These are phyloP conservation scores for Thamnophis sirtalis DNA, from an alignment of 2,113 vertebrate species.

Conservation along the genomic window DNA sequence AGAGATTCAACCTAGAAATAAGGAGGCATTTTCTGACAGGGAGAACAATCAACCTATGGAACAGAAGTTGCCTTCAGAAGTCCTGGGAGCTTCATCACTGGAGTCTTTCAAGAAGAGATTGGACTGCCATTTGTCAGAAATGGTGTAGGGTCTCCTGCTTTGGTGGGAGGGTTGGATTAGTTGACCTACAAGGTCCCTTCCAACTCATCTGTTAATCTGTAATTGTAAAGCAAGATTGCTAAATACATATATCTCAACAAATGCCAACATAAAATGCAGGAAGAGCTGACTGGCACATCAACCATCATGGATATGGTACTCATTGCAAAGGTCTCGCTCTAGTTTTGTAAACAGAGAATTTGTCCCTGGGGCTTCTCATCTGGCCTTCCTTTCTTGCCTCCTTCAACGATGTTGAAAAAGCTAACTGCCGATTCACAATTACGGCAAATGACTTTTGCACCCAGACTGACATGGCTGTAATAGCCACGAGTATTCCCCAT, in stretches of 20 bases:
- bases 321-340: neutral
- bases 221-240: neutral
- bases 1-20: too few species aligned
- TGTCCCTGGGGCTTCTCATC: slow-evolving; percentile 37
- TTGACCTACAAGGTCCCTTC: too few species aligned
- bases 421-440: slow-evolving; percentile 36
- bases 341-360: neutral
- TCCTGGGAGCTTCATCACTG: too few species aligned
- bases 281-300: neutral
- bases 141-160: too few species aligned
- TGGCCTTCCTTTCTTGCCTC: slow-evolving; percentile 18
- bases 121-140: too few species aligned
- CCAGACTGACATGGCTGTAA: slow-evolving; percentile 21
- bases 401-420: slow-evolving; percentile 14
- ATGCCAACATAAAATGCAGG: neutral
- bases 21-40: too few species aligned
- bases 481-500: slow-evolving; percentile 12
- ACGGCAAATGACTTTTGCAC: slow-evolving; percentile 19
- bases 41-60: too few species aligned
- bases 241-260: neutral
- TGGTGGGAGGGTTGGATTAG: too few species aligned
- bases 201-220: too few species aligned
- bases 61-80: too few species aligned
- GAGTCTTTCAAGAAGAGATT: too few species aligned
- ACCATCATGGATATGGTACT: neutral